Base-by-base conservation (phyloP, 1,140 invertebrate species). In the Tetraneura akinire region DNA sequence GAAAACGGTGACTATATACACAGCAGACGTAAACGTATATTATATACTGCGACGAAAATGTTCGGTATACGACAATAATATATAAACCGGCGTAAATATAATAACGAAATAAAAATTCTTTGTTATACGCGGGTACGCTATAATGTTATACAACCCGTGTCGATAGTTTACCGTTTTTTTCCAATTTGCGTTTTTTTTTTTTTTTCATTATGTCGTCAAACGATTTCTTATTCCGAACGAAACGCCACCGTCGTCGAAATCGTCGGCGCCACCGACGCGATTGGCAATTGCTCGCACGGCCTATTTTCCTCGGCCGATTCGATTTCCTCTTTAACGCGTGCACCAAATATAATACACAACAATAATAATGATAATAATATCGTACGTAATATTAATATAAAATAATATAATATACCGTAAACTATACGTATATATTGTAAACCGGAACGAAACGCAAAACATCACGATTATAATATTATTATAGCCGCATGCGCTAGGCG, bases 241-340 rank as follows among this genome's bases (percentile, higher is more conserved):
- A 70, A 70, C 16, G 8, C 60, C 14, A 14, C n/a, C n/a, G 62
- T 23, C 14, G 3, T 2, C 47, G 70, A 16, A 51, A n/a, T n/a
- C n/a, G n/a, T 37, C 16, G 71, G 51, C 71, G 71, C 71, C 71
- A 32, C 29, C 71, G 71, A 53, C 55, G 71, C 55, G 71, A 74
- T 74, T 74, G 71, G 51, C 71, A 74, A 55, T 53, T 21, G 68
- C 68, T 71, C 16, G 66, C 45, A 21, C 42, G 42, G 66, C 45
- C 66, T 29, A 70, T 70, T 70, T 70, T 70, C 66, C 21, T 70
- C 66, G 64, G 29, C 42, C 26, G 66, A 70, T 70, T 70, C 42
- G 66, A 70, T 70, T 70, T 70, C 37, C 60, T n/a, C 29, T 23
- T 29, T 62, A 32, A 32, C 26, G 11, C 45, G 45, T 10, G 45